A percentile compares a stretch with the other conserved stretches of the same genome.
phyloP scores from a whole-genome alignment of 2,888 invertebrate species.

The Ectemnius continuus region DNA sequence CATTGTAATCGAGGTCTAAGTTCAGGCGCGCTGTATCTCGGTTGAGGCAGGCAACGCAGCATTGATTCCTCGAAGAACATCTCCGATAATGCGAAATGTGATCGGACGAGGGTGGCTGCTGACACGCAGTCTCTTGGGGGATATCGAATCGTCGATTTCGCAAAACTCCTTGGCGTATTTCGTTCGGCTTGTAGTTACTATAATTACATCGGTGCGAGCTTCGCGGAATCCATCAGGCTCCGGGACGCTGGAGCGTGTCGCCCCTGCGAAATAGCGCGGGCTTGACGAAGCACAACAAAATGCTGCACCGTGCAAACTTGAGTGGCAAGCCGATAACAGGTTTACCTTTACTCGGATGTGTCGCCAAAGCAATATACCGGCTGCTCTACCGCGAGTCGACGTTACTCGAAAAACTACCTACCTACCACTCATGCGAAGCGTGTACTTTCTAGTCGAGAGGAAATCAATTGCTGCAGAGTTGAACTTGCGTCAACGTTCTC shows the following conservation, averaged over 20 bases:
- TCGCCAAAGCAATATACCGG: background rate
- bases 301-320: constrained; percentile 15
- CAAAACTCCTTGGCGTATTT: background rate
- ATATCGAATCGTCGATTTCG: constrained; percentile 41
- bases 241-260: constrained; percentile 36
- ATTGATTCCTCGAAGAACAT: constrained; percentile 17
- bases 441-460: no score
- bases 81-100: constrained; percentile 20
- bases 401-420: no score
- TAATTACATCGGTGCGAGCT: constrained; percentile 34
- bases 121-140: constrained; percentile 30
- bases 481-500: no score
- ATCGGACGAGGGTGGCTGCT: constrained; percentile 33
- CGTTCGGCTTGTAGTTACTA: constrained; percentile 10
- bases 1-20: background rate
- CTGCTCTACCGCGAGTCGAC: no score
- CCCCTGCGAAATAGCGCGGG: constrained; percentile 35
- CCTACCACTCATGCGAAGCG: no score
- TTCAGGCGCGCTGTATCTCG: constrained; percentile 14
- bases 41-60: background rate
- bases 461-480: no score
- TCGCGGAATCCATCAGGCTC: constrained; percentile 44
- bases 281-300: constrained; percentile 38
- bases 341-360: constrained; percentile 4
- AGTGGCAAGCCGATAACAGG: constrained; percentile 10